These are phyloP conservation scores for Hydroisotoma schaefferi DNA, from an alignment of 2,888 invertebrate species.

Conservation along the genomic window DNA sequence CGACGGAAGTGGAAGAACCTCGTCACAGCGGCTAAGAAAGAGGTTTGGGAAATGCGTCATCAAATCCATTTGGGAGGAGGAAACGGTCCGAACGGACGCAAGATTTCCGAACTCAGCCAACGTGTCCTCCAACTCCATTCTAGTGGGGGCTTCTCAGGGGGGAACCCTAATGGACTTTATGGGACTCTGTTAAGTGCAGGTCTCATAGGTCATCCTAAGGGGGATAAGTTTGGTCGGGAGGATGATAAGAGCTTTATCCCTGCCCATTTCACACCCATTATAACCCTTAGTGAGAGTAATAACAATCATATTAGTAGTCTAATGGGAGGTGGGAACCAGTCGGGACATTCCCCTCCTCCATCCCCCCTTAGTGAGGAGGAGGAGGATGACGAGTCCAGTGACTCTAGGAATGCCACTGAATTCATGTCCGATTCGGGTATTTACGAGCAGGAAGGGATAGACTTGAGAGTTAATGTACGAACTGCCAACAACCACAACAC, in stretches of 20 bases:
- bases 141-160: constrained; percentile 33
- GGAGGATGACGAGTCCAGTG: constrained; percentile 39
- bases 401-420: constrained; percentile 37
- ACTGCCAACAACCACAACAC: constrained; percentile 26
- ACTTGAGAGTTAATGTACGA: constrained; percentile 42
- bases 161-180: constrained; percentile 33
- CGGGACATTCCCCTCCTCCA: constrained; percentile 24
- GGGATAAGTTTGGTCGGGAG: constrained; percentile 32
- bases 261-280: constrained; percentile 47
- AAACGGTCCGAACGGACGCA: constrained; percentile 35
- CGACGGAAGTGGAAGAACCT: constrained; percentile 49
- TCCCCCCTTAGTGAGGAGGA: constrained; percentile 41
- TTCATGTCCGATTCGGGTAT: constrained; percentile 41
- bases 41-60: constrained; percentile 48
- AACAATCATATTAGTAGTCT: constrained; percentile 36
- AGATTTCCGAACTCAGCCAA: constrained; percentile 48
- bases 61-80: constrained; percentile 39
- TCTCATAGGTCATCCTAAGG: constrained; percentile 24
- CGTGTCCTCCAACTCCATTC: constrained; percentile 47
- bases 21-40: constrained; percentile 48
- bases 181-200: constrained; percentile 34
- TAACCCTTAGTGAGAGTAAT: constrained; percentile 47
- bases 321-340: constrained; percentile 30
- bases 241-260: constrained; percentile 42
- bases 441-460: constrained; percentile 47